Conservation (phyloP, 2,113 vertebrate species). For the Xenopus laevis region DNA sequence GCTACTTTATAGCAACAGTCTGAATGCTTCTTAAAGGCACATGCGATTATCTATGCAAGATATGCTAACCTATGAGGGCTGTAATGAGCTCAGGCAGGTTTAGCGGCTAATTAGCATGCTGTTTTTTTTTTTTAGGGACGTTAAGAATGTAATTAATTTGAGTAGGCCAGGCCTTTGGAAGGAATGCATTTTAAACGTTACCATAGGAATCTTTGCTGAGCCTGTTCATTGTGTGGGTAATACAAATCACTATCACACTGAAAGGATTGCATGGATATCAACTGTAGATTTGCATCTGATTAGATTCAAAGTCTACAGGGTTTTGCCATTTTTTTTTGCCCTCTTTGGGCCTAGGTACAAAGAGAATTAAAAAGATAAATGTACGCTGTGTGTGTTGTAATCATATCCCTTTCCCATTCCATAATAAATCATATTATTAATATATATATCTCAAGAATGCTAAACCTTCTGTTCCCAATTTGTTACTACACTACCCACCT, state of each 20-base stretch:
- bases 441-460: too few relatives aligned
- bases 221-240: conserved; percentile 73
- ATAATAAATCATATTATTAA: too few relatives aligned
- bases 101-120: conserved; percentile 77
- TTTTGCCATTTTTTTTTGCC: conserved; percentile 59
- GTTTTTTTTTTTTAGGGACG: conserved; percentile 69
- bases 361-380: too few relatives aligned
- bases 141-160: conserved; percentile 87
- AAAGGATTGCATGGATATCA: conserved; percentile 85
- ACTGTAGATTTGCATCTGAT: conserved; percentile 70
- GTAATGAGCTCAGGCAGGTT: conserved; percentile 67
- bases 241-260: conserved; percentile 94
- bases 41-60: conserved; percentile 51
- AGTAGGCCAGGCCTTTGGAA: conserved; percentile 60
- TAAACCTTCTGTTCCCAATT: too few relatives aligned
- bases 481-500: too few relatives aligned
- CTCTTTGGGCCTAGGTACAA: conserved; percentile 64
- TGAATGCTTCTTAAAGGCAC: conserved; percentile 53
- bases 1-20: conserved; percentile 56
- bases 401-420: too few relatives aligned
- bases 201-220: conserved; percentile 73
- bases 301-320: conserved; percentile 65
- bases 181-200: conserved; percentile 78
- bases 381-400: too few relatives aligned
- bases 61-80: conserved; percentile 49